These are phyloP conservation scores for Quiscalus mexicanus DNA, from an alignment of 2,113 vertebrate genomes.

Conservation along the genomic window DNA sequence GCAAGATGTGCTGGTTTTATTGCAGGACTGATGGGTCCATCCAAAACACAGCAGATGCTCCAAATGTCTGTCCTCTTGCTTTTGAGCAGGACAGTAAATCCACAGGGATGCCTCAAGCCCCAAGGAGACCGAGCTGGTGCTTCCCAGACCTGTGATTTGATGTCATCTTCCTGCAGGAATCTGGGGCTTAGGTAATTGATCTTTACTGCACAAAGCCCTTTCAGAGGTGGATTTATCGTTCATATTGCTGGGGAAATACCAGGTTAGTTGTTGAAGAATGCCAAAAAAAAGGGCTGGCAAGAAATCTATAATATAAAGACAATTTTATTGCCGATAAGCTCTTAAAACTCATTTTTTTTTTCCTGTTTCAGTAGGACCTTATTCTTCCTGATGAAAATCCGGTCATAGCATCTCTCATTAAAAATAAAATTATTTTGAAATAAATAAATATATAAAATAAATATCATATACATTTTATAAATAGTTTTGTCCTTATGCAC, in stretches of 20 bases:
- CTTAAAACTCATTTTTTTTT: conserved; percentile 73
- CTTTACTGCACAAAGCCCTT: not conserved
- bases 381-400: conserved; percentile 82
- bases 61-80: not conserved
- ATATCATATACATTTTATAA: conserved; percentile 99
- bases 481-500: conserved; percentile 96
- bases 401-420: conserved; percentile 84
- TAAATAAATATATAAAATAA: conserved; percentile 99
- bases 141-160: not conserved
- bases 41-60: not conserved
- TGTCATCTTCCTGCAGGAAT: not conserved
- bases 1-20: not conserved
- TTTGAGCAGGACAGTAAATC: not conserved
- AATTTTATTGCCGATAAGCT: conserved; percentile 93
- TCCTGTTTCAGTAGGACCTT: conserved; percentile 81
- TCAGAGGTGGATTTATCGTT: not conserved
- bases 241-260: not conserved
- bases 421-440: conserved; percentile 91
- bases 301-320: conserved; percentile 82
- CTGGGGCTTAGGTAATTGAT: not conserved
- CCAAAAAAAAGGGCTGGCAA: conserved; percentile 61
- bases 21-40: not conserved
- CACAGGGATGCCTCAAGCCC: accelerated
- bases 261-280: not conserved
- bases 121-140: accelerated